Base-by-base conservation (phyloP, 2,797 vertebrate genomes). In the Molossus alvarezi region DNA sequence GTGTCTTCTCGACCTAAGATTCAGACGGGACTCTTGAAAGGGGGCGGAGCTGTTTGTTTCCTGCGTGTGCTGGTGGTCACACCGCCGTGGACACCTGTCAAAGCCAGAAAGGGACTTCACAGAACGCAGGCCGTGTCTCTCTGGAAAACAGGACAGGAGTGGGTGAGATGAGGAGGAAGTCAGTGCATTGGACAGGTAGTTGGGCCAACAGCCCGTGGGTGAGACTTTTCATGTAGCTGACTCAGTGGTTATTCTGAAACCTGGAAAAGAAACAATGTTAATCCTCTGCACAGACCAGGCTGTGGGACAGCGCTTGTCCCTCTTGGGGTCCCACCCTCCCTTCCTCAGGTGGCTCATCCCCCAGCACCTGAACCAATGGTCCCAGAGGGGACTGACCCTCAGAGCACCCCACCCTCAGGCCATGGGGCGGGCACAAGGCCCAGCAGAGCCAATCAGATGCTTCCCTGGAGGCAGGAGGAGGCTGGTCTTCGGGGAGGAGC, bases 371-470 rank as follows among this genome's bases (percentile, higher is more conserved):
- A 72, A 25, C 11, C 33, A 5, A 80, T 0, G 41, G 64, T 53
- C 17, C 92, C 55, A n/a, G 25, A 51, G 14, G 75, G 65, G 5
- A 33, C 33, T 57, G 48, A 11, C n/a, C 58, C 21, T 17, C 71
- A 9, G 1, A 18, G 58, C 4, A 17, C 9, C 6, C n/a, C 1
- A 3, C 12, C 18, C 25, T n/a, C n/a, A 9, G 83, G 64, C 57
- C 33, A 0, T 1, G 8, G 45, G 18, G 11, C 0, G 3, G 20
- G 23, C 10, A 1, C 0, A 1, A 15, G 21, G 1, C 29, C 20
- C 8, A 9, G 5, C 21, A 51, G 1, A 13, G 17, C 73, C 58
- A 2, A 17, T 10, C n/a, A 3, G 4, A 5, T 2, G 11, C 25
- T 9, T n/a, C 21, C 41, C 75, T 33, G 17, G 72, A 55, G 55